Conservation (phyloP, 2,888 invertebrate species). For the Cyclophora punctaria region DNA sequence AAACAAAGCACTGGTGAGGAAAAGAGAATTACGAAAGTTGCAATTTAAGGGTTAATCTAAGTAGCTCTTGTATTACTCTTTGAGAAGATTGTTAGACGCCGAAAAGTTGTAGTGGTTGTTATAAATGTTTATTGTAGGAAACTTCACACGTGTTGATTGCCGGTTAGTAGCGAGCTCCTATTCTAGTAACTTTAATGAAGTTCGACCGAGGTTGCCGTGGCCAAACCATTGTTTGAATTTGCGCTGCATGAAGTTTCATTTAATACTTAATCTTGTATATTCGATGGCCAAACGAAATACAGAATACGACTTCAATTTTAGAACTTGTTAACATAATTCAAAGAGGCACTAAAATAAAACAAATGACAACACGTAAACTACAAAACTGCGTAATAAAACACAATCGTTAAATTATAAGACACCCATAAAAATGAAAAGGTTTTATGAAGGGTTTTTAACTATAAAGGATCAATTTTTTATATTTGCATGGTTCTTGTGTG, state of each 20-base stretch:
- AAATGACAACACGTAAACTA: constrained; percentile 1
- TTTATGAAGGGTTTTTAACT: constrained; percentile 8
- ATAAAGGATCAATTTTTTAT: constrained; percentile 29
- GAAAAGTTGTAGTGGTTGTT: constrained; percentile 9
- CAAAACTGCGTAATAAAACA: constrained; percentile 9
- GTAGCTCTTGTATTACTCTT: not conserved
- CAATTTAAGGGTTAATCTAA: constrained; percentile 8
- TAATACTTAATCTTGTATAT: too few relatives aligned
- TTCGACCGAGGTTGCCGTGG: constrained; percentile 23
- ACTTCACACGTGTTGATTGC: constrained; percentile 26
- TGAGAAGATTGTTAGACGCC: constrained; percentile 3
- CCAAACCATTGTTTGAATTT: too few relatives aligned
- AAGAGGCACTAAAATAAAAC: constrained; percentile 5
- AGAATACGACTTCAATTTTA: not conserved
- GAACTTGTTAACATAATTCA: not conserved
- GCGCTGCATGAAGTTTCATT: too few relatives aligned
- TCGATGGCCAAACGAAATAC: too few relatives aligned
- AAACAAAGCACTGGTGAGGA: constrained; percentile 8
- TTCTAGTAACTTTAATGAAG: constrained; percentile 33
- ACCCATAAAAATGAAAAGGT: not conserved
- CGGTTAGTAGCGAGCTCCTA: constrained; percentile 14
- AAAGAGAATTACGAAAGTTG: constrained; percentile 13
- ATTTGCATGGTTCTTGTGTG: constrained; percentile 25
- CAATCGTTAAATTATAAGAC: constrained; percentile 4
- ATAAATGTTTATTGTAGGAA: constrained; percentile 8